These are phyloP conservation scores for Syngnathus rostellatus DNA, from an alignment of 2,797 vertebrate genomes.

Conservation along the genomic window DNA sequence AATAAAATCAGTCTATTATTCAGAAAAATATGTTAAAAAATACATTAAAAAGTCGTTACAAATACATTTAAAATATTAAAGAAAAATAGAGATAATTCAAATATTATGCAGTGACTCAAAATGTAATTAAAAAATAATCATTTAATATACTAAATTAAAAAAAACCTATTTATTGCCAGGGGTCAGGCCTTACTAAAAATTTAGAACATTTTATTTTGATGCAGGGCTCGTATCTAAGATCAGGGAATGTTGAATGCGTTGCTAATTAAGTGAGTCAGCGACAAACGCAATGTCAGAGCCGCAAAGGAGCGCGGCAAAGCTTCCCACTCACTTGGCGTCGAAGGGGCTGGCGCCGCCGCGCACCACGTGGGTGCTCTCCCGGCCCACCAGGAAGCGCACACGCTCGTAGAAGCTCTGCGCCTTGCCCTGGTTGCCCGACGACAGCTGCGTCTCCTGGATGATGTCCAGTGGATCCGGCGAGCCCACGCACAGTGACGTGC, in stretches of 20 bases:
- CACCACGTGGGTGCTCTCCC: slow-evolving; percentile 88
- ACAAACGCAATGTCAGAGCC: background rate
- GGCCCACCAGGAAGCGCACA: slow-evolving; percentile 89
- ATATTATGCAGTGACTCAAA: too few species aligned
- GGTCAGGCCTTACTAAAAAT: too few species aligned
- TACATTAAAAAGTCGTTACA: background rate
- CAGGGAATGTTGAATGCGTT: background rate
- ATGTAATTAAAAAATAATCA: too few species aligned
- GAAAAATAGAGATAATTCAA: too few species aligned
- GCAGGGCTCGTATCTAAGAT: too few species aligned
- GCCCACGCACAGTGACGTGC: slow-evolving; percentile 83
- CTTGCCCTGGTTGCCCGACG: slow-evolving; percentile 73
- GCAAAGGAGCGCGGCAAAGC: background rate
- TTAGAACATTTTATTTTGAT: too few species aligned
- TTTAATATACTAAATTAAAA: too few species aligned
- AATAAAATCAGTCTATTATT: background rate
- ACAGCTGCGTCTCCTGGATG: slow-evolving; percentile 89
- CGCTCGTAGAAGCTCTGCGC: slow-evolving; percentile 89
- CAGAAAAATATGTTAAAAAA: background rate
- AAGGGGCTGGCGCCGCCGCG: slow-evolving; percentile 87
- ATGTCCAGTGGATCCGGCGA: slow-evolving; percentile 94
- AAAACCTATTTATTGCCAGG: too few species aligned
- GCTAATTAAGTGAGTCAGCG: background rate
- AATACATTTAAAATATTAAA: too few species aligned
- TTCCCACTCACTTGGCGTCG: slow-evolving; percentile 82